Base-by-base conservation (phyloP, 2,888 invertebrate genomes). In the Tachina lurida region DNA sequence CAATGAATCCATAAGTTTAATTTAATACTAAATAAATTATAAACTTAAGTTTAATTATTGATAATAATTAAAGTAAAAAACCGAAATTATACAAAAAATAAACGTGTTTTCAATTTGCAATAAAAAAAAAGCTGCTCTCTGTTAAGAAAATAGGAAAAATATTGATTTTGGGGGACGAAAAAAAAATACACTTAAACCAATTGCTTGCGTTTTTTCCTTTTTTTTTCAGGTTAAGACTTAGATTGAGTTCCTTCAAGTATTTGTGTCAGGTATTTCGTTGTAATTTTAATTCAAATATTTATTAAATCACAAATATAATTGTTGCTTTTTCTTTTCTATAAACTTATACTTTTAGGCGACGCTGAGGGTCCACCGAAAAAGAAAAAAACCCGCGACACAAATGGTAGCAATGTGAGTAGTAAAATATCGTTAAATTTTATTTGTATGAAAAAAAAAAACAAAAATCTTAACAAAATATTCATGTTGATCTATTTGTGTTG, bases 321-420 rank as follows among this genome's bases (percentile, higher is more conserved):
- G 31, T 74, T 31, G 31, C 31, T 31, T 7, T 31, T 31, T 31
- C 7, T 31, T 81, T 17, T 56, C 15, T 43, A n/a, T 22, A 45
- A 75, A 52, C 31, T 39, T 63, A n/a, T 60, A 10, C 88, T 88
- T 80, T 31, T 84, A 91, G 91, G 91, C 88, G 93, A 93, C 88
- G 89, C 90, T 58, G 91, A 91, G 63, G 92, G 91, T 67, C 93
- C 91, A 87, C 91, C 92, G 65, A 90, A 92, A 86, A 93, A 93
- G 90, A 93, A 93, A 90, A 93, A 91, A 87, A 82, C 90, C 80
- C 92, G 92, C 87, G 93, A 92, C 84, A 88, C 91, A 39, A 90
- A 89, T 89, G 91, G 89, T 87, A 90, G 88, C 88, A 91, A 89
- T 89, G 90, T 89, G 89, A 91, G 91, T 84, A 91, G 91, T 91